Evolutionary conservation across 2,797 vertebrate genomes (phyloP), one percentile per base, ranked within the genome.

Genomic region (Oreochromis mossambicus): DNA sequence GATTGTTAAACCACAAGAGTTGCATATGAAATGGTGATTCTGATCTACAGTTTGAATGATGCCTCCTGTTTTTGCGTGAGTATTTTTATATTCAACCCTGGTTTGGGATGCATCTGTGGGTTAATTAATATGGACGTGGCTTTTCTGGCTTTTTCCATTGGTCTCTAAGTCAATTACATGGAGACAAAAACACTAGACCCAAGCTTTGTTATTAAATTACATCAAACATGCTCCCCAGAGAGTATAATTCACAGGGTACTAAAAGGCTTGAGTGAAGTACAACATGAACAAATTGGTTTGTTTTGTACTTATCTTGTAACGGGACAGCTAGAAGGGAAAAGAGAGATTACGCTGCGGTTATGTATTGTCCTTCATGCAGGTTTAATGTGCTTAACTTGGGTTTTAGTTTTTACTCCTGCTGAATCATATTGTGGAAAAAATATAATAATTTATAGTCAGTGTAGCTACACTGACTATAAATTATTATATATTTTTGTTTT

Each of bases 151-250:
- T 86, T 90, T 93, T 91, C 79, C 89, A 61, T 83, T 86, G 86
- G 86, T 90, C 92, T 94, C 93, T 95, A 95, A 95, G 96, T 96
- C 96, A 95, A 97, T 97, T 97, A 96, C 94, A 94, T 91, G 82
- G 84, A 95, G 91, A 95, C 92, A 92, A 95, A 95, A 93, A 94
- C 91, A 93, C 90, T 85, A 87, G 91, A 95, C 93, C 90, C 51
- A 81, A 92, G 87, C 91, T 93, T 93, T 93, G 93, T 96, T 95
- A 95, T 95, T 92, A 91, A 94, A 95, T 95, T 94, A 91, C 78
- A 73, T 91, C 83, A 87, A 89, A 88, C 88, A 86, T 94, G 78
- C 88, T 91, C 92, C 92, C 88, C 87, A 54, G 90, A 88, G 92
- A 92, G 86, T 86, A 82, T 91, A 88, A 93, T 93, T 94, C 87